Base-by-base conservation (phyloP, 92 coral and sea anemone genomes). In the Porites rus region DNA sequence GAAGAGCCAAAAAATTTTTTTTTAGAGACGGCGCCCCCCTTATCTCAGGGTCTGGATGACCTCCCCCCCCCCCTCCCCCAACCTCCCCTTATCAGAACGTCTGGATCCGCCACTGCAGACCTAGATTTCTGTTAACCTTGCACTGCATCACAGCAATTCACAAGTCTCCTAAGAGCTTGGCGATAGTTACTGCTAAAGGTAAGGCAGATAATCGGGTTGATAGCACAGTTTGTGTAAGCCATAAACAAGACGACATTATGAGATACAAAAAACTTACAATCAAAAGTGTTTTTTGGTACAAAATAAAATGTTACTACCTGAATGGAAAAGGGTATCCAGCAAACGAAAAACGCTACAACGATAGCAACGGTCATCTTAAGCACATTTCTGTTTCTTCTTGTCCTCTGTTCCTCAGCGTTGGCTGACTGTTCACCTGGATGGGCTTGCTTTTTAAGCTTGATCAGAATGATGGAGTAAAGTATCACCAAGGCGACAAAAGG, bases 51-150 rank as follows among this genome's bases (percentile, higher is more conserved):
- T n/a, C n/a, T n/a, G n/a, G n/a, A n/a, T n/a, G n/a, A n/a, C n/a
- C n/a, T n/a, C n/a, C n/a, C n/a, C n/a, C n/a, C n/a, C n/a, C 0
- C 0, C 0, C 0, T 22, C 0, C 0, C 24, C 0, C 0, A 0
- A 22, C 0, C 0, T 0, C 0, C 24, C 0, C 0, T 0, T 0
- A 22, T 22, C 24, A 22, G 24, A n/a, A n/a, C n/a, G n/a, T n/a
- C n/a, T n/a, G n/a, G n/a, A n/a, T n/a, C n/a, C n/a, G n/a, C n/a
- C n/a, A n/a, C n/a, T n/a, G n/a, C 28, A 25, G 28, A 22, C 24
- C 24, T 22, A 22, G 24, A 22, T 22, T 22, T 22, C 24, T 0
- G 0, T 28, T 28, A 28, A 2, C 3, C 31, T 28, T 28, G 31
- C 31, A 28, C 31, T 28, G 3, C 31, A 28, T 1, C 31, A 56